Evolutionary conservation across 1,140 invertebrate genomes (phyloP).

Genomic region (Aphidius ervi): DNA sequence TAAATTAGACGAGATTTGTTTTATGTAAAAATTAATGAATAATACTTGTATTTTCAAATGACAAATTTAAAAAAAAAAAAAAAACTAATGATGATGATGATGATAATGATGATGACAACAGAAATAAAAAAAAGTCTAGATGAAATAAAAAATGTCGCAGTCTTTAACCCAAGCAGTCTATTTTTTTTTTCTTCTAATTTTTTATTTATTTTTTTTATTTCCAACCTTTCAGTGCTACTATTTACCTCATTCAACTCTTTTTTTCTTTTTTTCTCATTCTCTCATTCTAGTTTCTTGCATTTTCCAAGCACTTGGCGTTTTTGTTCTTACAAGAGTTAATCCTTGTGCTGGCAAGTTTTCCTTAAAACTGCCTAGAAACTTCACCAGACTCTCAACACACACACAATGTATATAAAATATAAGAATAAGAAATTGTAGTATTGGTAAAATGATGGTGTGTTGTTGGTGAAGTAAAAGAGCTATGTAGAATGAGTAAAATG

Average conservation of each 20-base stretch:
- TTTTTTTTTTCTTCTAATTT: slow-evolving; percentile 10
- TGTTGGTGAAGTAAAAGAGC: background rate
- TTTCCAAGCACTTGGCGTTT: slow-evolving; percentile 28
- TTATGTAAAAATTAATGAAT: no score
- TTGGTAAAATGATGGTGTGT: background rate
- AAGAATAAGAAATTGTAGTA: background rate
- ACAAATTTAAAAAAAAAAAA: no score
- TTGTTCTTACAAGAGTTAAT: slow-evolving; percentile 36
- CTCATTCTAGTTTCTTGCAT: slow-evolving; percentile 1
- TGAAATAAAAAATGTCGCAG: no score
- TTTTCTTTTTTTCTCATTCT: background rate
- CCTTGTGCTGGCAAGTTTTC: slow-evolving; percentile 32
- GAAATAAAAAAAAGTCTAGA: no score
- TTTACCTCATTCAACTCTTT: slow-evolving; percentile 2
- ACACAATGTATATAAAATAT: slow-evolving; percentile 10
- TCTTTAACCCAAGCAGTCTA: slow-evolving; percentile 2
- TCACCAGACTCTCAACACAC: slow-evolving; percentile 5
- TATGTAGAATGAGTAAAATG: slow-evolving; percentile 7
- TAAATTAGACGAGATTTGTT: no score
- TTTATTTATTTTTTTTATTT: background rate
- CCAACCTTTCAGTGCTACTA: background rate
- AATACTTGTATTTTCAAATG: no score
- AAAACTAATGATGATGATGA: no score
- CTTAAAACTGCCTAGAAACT: slow-evolving; percentile 32
- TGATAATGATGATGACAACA: no score